Conservation (phyloP, 1,140 invertebrate genomes). For the Trypoxylus dichotomus region DNA sequence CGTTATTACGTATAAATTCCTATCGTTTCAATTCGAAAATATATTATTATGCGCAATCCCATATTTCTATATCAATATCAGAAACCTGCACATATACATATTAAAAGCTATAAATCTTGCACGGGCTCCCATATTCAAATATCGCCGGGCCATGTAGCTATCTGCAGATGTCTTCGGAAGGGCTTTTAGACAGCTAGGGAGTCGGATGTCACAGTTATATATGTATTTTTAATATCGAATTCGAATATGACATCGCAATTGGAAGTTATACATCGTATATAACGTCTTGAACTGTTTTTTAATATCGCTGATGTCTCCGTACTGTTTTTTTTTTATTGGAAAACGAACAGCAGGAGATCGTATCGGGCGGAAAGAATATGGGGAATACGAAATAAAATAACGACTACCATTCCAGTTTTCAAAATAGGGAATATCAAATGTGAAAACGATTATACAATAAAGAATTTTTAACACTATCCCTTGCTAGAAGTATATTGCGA, state of each 20-base stretch:
- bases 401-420: no score
- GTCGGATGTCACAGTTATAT: conserved; percentile 14
- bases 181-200: neutral
- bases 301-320: no score
- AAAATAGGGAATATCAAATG: no score
- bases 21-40: neutral
- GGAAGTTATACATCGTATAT: conserved; percentile 1
- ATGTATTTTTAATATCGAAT: conserved; percentile 24
- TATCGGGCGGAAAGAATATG: no score
- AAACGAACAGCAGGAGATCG: no score
- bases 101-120: conserved; percentile 8
- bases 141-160: neutral
- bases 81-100: conserved; percentile 10
- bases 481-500: no score
- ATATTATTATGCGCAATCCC: neutral
- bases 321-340: no score
- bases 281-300: conserved; percentile 16
- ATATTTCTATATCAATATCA: conserved; percentile 22
- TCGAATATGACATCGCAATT: conserved; percentile 12
- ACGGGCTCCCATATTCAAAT: conserved; percentile 7
- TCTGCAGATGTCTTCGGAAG: neutral
- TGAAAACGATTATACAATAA: no score
- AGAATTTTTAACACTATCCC: no score
- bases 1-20: neutral
- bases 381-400: no score